phyloP scores from a whole-genome alignment of 2,113 vertebrate species.

The Cyprinodon variegatus region DNA sequence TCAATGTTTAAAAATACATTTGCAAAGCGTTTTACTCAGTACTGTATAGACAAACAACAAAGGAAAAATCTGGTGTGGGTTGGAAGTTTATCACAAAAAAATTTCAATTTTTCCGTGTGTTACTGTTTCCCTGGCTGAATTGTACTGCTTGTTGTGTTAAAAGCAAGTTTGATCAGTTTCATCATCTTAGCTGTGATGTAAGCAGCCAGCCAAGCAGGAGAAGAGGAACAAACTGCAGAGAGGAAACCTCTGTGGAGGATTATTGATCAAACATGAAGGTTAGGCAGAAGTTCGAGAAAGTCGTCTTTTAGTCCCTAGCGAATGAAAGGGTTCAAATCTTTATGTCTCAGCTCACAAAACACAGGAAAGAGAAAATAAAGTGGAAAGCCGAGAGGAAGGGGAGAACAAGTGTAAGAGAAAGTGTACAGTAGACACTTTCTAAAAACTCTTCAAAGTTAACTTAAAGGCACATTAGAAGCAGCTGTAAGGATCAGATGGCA shows the following conservation, averaged over 20 bases:
- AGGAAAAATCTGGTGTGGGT: not conserved
- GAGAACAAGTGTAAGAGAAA: constrained; percentile 30
- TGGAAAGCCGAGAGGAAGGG: constrained; percentile 46
- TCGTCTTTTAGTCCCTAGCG: constrained; percentile 61
- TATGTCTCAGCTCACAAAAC: constrained; percentile 54
- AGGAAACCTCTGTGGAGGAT: constrained; percentile 60
- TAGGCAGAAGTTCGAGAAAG: constrained; percentile 69
- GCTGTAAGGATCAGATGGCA: constrained; percentile 21
- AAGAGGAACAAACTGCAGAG: constrained; percentile 66
- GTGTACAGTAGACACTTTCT: not conserved
- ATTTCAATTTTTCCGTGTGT: not conserved
- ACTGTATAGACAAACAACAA: not conserved
- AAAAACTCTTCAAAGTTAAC: constrained; percentile 72
- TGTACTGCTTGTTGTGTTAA: constrained; percentile 50
- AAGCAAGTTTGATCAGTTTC: constrained; percentile 69
- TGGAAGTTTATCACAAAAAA: constrained; percentile 14
- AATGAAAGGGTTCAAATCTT: constrained; percentile 52
- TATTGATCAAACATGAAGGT: constrained; percentile 80
- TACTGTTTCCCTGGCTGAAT: constrained; percentile 19
- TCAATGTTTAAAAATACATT: not conserved
- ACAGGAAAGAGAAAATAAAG: constrained; percentile 64
- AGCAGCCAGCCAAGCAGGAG: constrained; percentile 58
- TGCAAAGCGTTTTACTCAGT: not conserved
- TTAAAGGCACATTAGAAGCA: constrained; percentile 68
- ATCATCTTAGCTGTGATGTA: constrained; percentile 68